These are phyloP conservation scores for Lasioglossum vierecki DNA, from an alignment of 2,888 invertebrate genomes.

Conservation along the genomic window DNA sequence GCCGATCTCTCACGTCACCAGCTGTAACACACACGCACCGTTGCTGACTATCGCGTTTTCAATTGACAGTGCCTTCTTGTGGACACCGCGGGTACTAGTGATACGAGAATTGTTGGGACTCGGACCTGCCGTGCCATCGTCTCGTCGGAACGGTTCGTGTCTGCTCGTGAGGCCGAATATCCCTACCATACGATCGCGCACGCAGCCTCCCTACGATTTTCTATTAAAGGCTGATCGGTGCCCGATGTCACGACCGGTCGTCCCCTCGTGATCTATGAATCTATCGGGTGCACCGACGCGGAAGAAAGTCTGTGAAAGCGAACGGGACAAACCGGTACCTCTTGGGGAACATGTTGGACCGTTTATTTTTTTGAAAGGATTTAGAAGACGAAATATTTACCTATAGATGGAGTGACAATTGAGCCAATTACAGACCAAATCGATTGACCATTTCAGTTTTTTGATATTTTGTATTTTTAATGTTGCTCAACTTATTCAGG, in stretches of 20 bases:
- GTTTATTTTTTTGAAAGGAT: neutral
- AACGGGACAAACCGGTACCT: neutral
- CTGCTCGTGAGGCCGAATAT: constrained; percentile 11
- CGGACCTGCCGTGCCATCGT: constrained; percentile 19
- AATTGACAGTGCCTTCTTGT: constrained; percentile 54
- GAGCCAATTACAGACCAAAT: neutral
- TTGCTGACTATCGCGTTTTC: constrained; percentile 19
- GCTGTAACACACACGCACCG: constrained; percentile 38
- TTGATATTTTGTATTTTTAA: neutral
- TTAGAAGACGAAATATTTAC: neutral
- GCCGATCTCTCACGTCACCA: constrained; percentile 52
- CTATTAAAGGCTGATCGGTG: constrained; percentile 15
- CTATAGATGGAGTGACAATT: neutral
- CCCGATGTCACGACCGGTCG: neutral
- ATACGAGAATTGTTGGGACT: constrained; percentile 55
- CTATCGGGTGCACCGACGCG: neutral
- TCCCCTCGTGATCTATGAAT: constrained; percentile 23
- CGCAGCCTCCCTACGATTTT: constrained; percentile 17
- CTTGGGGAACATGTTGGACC: neutral
- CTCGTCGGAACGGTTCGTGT: constrained; percentile 33
- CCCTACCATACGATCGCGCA: constrained; percentile 4
- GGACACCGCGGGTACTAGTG: constrained; percentile 44
- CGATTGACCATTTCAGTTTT: neutral
- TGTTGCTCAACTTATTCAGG: too few species aligned
- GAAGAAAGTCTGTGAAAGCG: constrained; percentile 46